A percentile compares a stretch with the other conserved stretches of the same genome.
Conservation (phyloP, 2,888 invertebrate species). For the Caenorhabditis becei region DNA sequence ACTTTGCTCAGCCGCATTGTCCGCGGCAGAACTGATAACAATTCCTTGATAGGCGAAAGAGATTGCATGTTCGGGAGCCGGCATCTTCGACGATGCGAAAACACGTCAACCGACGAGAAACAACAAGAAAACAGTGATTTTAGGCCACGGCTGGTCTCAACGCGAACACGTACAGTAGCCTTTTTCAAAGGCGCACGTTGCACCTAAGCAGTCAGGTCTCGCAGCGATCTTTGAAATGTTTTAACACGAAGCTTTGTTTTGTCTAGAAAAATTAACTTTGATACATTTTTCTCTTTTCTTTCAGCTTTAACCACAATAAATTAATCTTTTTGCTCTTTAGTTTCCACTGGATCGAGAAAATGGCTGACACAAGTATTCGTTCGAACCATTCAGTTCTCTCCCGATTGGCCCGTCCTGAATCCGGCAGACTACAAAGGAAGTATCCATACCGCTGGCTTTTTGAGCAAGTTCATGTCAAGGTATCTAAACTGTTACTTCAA, state of each 20-base stretch:
- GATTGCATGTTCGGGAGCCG: not conserved
- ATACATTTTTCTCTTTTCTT: not conserved
- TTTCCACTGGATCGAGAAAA: not conserved
- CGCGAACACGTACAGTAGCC: not conserved
- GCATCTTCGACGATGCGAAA: not conserved
- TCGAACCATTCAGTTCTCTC: constrained; percentile 33
- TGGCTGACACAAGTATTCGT: constrained; percentile 41
- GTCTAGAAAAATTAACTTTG: no score
- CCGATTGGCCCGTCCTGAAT: constrained; percentile 45
- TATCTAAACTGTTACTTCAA: not conserved
- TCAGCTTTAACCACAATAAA: no score
- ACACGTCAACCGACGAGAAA: not conserved
- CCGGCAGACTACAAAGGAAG: constrained; percentile 49
- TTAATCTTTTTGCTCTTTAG: no score
- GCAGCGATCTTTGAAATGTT: not conserved
- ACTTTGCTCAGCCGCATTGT: constrained; percentile 4
- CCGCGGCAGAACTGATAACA: constrained; percentile 13
- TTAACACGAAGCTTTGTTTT: constrained; percentile 1
- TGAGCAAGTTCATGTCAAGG: constrained; percentile 59
- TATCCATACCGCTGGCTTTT: constrained; percentile 56
- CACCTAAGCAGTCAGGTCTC: no score
- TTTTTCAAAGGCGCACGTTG: not conserved
- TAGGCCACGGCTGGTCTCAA: not conserved
- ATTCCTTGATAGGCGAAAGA: constrained; percentile 23
- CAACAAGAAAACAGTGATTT: not conserved